These are phyloP conservation scores for Callipepla squamata DNA, from an alignment of 2,113 vertebrate species.

Conservation along the genomic window DNA sequence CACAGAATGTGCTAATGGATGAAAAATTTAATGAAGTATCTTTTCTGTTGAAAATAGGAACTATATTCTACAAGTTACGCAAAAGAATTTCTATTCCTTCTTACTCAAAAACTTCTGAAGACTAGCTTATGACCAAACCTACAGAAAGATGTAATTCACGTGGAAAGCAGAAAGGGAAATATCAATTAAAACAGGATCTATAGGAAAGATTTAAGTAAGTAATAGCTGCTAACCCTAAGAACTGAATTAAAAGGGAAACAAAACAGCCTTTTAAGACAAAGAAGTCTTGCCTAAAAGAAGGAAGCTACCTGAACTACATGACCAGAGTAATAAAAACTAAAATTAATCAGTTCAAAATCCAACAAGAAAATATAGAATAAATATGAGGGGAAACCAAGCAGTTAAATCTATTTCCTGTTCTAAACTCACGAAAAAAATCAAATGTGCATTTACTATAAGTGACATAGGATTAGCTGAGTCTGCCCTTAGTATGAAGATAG, in stretches of 20 bases:
- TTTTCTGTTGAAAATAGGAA: not conserved
- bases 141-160: not conserved
- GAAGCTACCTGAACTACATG: not conserved
- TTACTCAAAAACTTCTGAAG: not conserved
- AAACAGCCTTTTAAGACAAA: not conserved
- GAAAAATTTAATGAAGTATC: not conserved
- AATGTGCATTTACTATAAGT: not conserved
- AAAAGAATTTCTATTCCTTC: not conserved
- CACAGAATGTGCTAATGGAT: not conserved
- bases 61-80: not conserved
- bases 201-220: not conserved
- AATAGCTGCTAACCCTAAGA: not conserved
- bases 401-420: not conserved
- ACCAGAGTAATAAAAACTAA: not conserved
- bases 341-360: not conserved
- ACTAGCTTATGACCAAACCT: not conserved
- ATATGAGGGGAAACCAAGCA: not conserved
- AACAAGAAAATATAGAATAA: not conserved
- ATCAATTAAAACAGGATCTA: not conserved
- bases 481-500: accelerated
- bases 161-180: accelerated
- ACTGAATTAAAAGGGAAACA: not conserved
- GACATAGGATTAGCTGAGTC: not conserved
- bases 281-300: not conserved
- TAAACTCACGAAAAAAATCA: not conserved